Evolutionary conservation across 2,797 vertebrate species (phyloP).

Genomic region (Sebastes baramenuke): DNA sequence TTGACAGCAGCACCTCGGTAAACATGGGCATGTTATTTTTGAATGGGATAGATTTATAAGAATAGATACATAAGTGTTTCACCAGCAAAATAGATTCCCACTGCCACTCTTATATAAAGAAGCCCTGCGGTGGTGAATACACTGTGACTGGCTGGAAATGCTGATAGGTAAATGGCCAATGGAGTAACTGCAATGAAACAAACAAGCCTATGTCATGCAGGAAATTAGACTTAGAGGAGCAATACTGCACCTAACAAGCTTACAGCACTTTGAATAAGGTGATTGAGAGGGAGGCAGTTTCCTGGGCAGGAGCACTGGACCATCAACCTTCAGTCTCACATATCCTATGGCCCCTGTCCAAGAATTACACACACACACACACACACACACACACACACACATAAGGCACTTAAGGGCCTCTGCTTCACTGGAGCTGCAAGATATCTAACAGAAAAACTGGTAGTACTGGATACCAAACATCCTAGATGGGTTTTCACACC

Average conservation of each 20-base stretch:
- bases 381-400: slow-evolving; percentile 22
- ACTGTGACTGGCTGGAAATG: slow-evolving; percentile 25
- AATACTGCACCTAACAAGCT: slow-evolving; percentile 62
- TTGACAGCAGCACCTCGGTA: not conserved
- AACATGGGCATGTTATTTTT: not conserved
- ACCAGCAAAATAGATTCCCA: not conserved
- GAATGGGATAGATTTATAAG: not conserved
- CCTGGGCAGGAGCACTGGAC: slow-evolving; percentile 51
- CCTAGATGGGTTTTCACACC: not conserved
- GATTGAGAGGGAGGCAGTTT: slow-evolving; percentile 59
- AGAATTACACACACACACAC: slow-evolving; percentile 30
- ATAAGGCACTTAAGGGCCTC: slow-evolving; percentile 40
- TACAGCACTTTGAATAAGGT: slow-evolving; percentile 54
- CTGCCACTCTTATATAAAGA: not conserved
- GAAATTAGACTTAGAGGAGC: slow-evolving; percentile 65
- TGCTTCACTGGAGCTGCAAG: slow-evolving; percentile 49
- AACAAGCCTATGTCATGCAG: slow-evolving; percentile 57
- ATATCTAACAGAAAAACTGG: slow-evolving; percentile 18
- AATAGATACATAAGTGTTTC: not conserved
- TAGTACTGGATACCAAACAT: slow-evolving; percentile 28
- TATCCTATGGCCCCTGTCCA: slow-evolving; percentile 58
- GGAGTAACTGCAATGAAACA: slow-evolving; percentile 42
- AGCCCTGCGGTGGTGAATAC: slow-evolving; percentile 11
- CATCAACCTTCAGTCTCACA: slow-evolving; percentile 56
- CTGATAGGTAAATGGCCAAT: slow-evolving; percentile 41